phyloP scores from a whole-genome alignment of 2,888 invertebrate species.

The Autographa pulchrina region DNA sequence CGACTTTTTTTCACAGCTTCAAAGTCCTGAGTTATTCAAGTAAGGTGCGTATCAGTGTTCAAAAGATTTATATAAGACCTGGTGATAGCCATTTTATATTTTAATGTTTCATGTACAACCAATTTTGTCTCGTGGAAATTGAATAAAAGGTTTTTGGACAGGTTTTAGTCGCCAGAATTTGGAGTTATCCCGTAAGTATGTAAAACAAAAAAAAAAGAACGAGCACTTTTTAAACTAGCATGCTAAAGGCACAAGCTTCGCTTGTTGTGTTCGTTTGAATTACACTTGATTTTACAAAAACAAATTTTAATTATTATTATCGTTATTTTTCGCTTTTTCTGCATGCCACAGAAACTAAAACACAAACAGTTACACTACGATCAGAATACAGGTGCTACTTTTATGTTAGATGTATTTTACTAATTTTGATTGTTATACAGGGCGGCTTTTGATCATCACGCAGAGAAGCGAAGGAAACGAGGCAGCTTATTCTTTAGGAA shows the following conservation, averaged over 20 bases:
- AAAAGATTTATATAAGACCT: no score
- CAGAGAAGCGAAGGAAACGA: slow-evolving; percentile 95
- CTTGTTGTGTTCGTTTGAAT: slow-evolving; percentile 65
- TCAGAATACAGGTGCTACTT: neutral
- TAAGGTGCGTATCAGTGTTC: no score
- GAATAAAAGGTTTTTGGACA: neutral
- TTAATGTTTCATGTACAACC: no score
- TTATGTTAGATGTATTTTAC: neutral
- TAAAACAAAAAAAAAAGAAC: neutral
- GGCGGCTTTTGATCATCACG: slow-evolving; percentile 92
- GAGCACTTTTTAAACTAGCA: slow-evolving; percentile 55
- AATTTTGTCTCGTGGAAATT: no score
- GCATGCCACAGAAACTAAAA: slow-evolving; percentile 49
- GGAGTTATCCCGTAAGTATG: slow-evolving; percentile 36
- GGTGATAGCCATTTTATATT: no score
- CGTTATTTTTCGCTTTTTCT: slow-evolving; percentile 51
- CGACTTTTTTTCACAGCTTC: no score
- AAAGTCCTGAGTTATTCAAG: no score
- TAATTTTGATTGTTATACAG: slow-evolving; percentile 71
- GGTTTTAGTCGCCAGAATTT: neutral
- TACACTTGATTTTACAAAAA: slow-evolving; percentile 51
- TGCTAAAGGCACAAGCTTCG: slow-evolving; percentile 70
- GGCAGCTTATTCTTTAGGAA: slow-evolving; percentile 97
- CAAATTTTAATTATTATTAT: slow-evolving; percentile 47
- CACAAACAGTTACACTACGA: slow-evolving; percentile 35